Evolutionary conservation across 2,113 vertebrate species (phyloP).

Genomic region (Myxocyprinus asiaticus): DNA sequence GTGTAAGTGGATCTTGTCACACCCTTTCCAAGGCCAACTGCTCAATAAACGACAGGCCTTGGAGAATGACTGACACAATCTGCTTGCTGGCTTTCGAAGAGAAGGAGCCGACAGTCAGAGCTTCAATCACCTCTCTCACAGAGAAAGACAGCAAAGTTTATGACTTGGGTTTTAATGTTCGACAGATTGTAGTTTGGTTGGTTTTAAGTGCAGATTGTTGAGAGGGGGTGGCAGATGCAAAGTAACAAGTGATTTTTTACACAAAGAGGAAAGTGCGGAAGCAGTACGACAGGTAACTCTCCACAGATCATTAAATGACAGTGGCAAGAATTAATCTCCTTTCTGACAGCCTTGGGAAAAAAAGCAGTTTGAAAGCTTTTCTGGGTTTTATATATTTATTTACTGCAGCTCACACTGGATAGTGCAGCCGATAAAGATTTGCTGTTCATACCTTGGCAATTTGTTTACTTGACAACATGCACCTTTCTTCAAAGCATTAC

Average conservation of each 20-base stretch:
- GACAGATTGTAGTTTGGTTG: conserved; percentile 7
- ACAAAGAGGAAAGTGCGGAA: conserved; percentile 65
- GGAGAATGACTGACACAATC: neutral
- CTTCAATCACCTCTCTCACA: conserved; percentile 5
- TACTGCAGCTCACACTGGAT: neutral
- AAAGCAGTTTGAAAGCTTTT: conserved; percentile 53
- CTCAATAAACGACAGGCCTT: conserved; percentile 34
- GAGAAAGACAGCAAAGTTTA: conserved; percentile 14
- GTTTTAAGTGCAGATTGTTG: conserved; percentile 41
- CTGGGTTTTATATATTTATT: conserved; percentile 25
- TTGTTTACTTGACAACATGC: neutral
- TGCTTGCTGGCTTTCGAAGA: neutral
- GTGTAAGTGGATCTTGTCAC: conserved; percentile 12
- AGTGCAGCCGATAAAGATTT: neutral
- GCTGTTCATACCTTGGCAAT: conserved; percentile 1
- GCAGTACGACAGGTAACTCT: conserved; percentile 65
- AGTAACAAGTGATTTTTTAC: conserved; percentile 67
- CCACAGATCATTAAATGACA: conserved; percentile 72
- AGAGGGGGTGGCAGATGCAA: conserved; percentile 49
- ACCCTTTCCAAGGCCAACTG: conserved; percentile 11
- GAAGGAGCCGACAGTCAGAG: neutral
- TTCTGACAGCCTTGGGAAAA: conserved; percentile 65
- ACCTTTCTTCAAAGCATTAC: neutral
- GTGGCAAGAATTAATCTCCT: conserved; percentile 70
- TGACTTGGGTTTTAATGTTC: conserved; percentile 6